Evolutionary conservation across 2,888 invertebrate species (phyloP), one percentile per base, ranked within the genome.

Genomic region (Rotaria magnacalcarata): DNA sequence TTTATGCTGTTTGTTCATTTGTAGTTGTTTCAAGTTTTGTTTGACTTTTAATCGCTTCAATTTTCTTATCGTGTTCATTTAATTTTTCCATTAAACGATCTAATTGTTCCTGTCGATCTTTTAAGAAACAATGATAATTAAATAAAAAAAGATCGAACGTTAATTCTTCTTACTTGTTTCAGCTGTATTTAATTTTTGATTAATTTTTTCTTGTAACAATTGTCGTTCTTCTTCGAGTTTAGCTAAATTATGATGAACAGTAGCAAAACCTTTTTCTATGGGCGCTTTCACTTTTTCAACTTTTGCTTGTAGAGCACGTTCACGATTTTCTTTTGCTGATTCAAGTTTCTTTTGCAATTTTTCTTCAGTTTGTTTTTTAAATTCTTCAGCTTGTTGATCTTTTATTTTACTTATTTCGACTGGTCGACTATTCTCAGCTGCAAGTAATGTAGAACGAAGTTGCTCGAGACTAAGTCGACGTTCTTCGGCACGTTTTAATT

Each of bases 171-270:
- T 34, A 67, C 67, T 80, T 47, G 24, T 47, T 80, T 80, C 80
- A n/a, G 80, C 80, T 80, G 47, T 47, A n/a, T 80, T 47, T 47
- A 80, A 47, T 47, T 80, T 80, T 80, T 80, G 80, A 80, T 80
- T 80, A 47, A 80, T 80, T 80, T 80, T 80, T 47, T 80, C 80
- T 80, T 80, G 80, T 80, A 80, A 80, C 47, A 47, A 80, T 80
- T 80, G 43, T 80, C 80, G 80, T 80, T 80, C 80, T 80, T 80
- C 80, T 80, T 80, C 80, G 5, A 80, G 47, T 80, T 80, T 80
- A 80, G 43, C 80, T 47, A 80, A 47, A 80, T 80, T 80, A 47
- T 80, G 43, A 47, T 80, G 80, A 80, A 47, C 43, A 47, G 0
- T 24, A n/a, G 43, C 47, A 80, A 80, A 14, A 47, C 47, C 47